Evolutionary conservation across 2,888 invertebrate species (phyloP).

Genomic region (Plagiodera versicolora): DNA sequence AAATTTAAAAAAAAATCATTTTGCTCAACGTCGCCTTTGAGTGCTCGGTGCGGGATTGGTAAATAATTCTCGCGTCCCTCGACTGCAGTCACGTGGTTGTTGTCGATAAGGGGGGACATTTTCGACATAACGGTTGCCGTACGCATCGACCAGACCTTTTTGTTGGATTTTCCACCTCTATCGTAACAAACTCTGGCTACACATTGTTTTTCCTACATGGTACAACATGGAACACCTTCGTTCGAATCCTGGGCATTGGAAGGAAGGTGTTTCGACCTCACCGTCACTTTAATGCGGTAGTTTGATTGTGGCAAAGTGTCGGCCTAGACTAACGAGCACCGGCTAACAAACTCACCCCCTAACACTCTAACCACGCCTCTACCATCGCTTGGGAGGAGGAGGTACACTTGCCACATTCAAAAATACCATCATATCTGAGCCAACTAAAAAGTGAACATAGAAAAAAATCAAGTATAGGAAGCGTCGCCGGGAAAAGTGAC

Average conservation of each 20-base stretch:
- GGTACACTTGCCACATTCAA: slow-evolving; percentile 61
- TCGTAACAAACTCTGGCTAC: neutral
- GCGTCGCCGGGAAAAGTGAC: slow-evolving; percentile 57
- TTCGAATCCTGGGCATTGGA: neutral
- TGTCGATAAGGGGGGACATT: neutral
- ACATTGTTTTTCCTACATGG: neutral
- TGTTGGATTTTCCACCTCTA: neutral
- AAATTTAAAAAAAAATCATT: too few relatives aligned
- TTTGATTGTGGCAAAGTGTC: slow-evolving; percentile 40
- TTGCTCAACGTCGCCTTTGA: neutral
- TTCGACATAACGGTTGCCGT: neutral
- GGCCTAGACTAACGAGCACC: slow-evolving; percentile 19
- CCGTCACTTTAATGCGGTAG: slow-evolving; percentile 35
- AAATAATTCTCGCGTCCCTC: neutral
- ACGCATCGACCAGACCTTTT: neutral
- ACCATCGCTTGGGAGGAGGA: slow-evolving; percentile 20
- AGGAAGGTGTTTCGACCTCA: slow-evolving; percentile 17
- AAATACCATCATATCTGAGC: slow-evolving; percentile 66
- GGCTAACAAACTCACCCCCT: slow-evolving; percentile 11
- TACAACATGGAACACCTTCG: neutral
- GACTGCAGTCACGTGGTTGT: neutral
- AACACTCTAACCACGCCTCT: slow-evolving; percentile 33
- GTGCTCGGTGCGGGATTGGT: neutral
- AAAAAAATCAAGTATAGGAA: too few relatives aligned
- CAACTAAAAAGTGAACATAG: slow-evolving; percentile 50